Percentiles rank a stretch among this genome's conserved stretches.
Conservation (phyloP, 2,888 invertebrate genomes). For the Coelopa pilipes region DNA sequence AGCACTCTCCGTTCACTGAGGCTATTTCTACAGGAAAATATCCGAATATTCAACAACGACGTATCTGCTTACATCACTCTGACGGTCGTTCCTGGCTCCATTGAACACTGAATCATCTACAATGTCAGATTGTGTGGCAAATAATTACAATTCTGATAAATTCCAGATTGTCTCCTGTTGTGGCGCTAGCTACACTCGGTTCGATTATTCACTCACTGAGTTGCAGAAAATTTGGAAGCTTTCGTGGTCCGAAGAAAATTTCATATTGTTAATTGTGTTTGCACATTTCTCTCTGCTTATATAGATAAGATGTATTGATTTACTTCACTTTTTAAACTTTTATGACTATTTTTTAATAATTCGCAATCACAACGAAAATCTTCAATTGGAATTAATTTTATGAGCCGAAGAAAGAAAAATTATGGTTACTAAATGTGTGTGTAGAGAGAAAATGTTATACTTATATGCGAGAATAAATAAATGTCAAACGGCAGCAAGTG, state of each 20-base stretch:
- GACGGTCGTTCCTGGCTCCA: constrained; percentile 3
- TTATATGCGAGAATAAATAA: constrained; percentile 18
- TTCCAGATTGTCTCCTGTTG: neutral
- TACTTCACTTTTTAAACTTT: constrained; percentile 6
- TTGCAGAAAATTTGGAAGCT: neutral
- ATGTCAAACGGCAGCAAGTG: neutral
- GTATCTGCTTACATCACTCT: constrained; percentile 27
- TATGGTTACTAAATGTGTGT: neutral
- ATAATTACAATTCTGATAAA: too few relatives aligned
- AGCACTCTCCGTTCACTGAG: neutral
- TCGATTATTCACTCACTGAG: constrained; percentile 11
- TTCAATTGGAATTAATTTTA: constrained; percentile 19
- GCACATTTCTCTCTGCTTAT: neutral
- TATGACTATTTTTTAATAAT: neutral
- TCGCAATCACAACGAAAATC: constrained; percentile 3
- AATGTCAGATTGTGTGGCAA: neutral
- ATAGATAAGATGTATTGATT: neutral
- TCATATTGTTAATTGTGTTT: constrained; percentile 8
- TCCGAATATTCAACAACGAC: neutral
- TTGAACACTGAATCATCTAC: constrained; percentile 11
- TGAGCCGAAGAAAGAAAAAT: constrained; percentile 1
- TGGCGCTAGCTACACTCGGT: neutral
- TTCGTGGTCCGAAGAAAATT: neutral
- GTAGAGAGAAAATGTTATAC: constrained; percentile 14
- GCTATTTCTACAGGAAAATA: constrained; percentile 1